Evolutionary conservation across 2,888 invertebrate genomes (phyloP), one percentile per base, ranked within the genome.

Genomic region (Junonia oenone): DNA sequence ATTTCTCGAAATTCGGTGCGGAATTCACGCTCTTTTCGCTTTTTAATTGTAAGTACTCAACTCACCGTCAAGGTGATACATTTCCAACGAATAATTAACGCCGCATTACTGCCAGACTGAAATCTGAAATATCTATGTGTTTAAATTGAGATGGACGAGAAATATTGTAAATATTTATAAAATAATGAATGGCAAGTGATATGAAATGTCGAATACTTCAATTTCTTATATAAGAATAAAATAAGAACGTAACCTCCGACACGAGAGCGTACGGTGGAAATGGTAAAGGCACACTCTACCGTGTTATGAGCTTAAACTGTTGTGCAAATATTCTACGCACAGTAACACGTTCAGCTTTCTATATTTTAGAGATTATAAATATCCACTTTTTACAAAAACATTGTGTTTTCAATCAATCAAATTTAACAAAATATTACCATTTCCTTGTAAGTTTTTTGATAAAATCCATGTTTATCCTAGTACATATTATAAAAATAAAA

Each of bases 21-120:
- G 84, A 87, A 83, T 89, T 83, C 79, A 73, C 78, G 82, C 78
- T 84, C 83, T 87, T 88, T 85, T 87, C 85, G 86, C 82, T 83
- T 88, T 88, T 89, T 89, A 90, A 89, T 90, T 88, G 88, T 85
- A 81, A 78, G 80, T 80, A 81, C 81, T 80, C 83, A 75, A 80
- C 78, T 77, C 79, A 74, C 69, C 78, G 81, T 81, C 83, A 81
- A 83, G 82, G 84, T 83, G 86, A 87, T 87, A 86, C 73, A 81
- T 87, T 85, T 83, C 78, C 75, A 40, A 14, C 17, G 26, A 40
- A 43, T 48, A 48, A 46, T 37, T 46, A 22, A 33, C 1, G 6
- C 9, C 31, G 15, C 33, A 26, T 48, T 58, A 51, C 29, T 46
- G 46, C 40, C 35, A 15, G 15, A 13, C 46, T 26, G 22, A 50